Evolutionary conservation across 2,797 vertebrate genomes (phyloP).

Genomic region (Peromyscus aztecus): DNA sequence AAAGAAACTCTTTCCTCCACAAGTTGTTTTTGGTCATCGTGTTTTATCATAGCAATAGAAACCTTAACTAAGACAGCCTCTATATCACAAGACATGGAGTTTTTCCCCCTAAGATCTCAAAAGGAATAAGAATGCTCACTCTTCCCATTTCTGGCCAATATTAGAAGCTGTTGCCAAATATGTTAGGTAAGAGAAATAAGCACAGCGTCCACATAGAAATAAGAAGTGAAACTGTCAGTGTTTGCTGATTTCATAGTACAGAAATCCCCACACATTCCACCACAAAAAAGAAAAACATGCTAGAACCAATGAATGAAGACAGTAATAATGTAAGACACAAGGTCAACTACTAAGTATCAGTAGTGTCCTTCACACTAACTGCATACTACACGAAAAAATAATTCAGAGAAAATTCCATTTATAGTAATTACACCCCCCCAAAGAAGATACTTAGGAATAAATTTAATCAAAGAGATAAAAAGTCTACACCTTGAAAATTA

Average conservation of each 20-base stretch:
- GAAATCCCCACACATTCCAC: background rate
- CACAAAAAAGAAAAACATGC: background rate
- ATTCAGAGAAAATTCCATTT: background rate
- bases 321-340: background rate
- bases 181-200: background rate
- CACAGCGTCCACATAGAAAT: background rate
- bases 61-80: background rate
- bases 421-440: background rate
- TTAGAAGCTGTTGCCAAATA: background rate
- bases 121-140: background rate
- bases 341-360: background rate
- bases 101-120: background rate
- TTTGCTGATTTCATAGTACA: background rate
- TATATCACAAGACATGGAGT: background rate
- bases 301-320: background rate
- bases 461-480: background rate
- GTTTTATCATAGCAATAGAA: background rate
- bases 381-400: background rate
- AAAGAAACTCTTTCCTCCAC: background rate
- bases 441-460: background rate
- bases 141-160: background rate
- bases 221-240: background rate
- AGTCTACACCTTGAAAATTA: background rate
- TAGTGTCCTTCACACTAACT: background rate
- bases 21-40: background rate